Conservation (phyloP, 2,797 vertebrate genomes). For the Hyperoplus immaculatus region DNA sequence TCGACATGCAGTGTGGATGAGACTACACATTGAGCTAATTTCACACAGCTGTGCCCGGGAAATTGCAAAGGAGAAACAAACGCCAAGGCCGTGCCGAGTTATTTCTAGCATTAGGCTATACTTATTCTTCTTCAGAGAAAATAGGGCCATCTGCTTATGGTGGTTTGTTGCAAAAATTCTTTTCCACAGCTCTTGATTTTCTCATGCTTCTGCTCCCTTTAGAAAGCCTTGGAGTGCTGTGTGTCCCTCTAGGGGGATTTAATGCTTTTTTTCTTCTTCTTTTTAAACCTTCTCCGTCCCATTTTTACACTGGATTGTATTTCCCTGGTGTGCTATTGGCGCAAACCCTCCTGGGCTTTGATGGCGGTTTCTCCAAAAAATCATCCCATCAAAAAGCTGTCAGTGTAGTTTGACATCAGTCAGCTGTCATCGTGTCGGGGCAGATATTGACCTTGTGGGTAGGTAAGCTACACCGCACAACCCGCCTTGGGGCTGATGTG, state of each 20-base stretch:
- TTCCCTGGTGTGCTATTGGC: conserved; percentile 61
- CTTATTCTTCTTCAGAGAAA: conserved; percentile 25
- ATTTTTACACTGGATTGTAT: conserved; percentile 76
- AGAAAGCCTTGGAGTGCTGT: conserved; percentile 35
- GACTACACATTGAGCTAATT: conserved; percentile 46
- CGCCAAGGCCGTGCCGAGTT: conserved; percentile 21
- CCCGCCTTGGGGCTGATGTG: conserved; percentile 37
- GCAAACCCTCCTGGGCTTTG: conserved; percentile 61
- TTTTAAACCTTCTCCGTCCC: conserved; percentile 53
- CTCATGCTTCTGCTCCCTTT: conserved; percentile 48
- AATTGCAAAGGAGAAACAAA: conserved; percentile 24
- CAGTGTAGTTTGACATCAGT: conserved; percentile 74
- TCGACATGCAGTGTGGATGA: conserved; percentile 40
- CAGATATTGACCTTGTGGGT: conserved; percentile 78
- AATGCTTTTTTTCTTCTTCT: conserved; percentile 27
- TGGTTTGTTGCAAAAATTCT: conserved; percentile 41
- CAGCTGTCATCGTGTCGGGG: conserved; percentile 57
- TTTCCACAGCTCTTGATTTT: conserved; percentile 68
- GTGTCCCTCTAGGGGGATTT: conserved; percentile 35
- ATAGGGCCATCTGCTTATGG: conserved; percentile 19
- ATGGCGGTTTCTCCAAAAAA: conserved; percentile 71
- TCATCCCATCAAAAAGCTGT: conserved; percentile 78
- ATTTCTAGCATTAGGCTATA: conserved; percentile 26
- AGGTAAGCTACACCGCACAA: conserved; percentile 60
- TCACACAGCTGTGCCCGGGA: conserved; percentile 54